These are phyloP conservation scores for Channa striata DNA, from an alignment of 2,797 vertebrate genomes.

Conservation along the genomic window DNA sequence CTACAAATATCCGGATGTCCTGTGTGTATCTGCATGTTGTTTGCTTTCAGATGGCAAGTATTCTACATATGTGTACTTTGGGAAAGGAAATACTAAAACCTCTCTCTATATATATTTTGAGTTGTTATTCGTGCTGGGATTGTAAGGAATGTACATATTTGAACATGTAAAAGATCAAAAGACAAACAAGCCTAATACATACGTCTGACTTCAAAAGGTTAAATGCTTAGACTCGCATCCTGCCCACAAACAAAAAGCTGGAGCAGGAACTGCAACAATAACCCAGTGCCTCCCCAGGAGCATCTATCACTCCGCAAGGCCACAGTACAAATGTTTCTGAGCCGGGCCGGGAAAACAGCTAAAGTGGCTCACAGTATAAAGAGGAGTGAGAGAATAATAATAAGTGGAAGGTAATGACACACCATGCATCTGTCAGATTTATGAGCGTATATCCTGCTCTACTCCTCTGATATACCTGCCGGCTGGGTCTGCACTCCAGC, in stretches of 20 bases:
- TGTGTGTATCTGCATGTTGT: background rate
- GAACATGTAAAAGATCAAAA: background rate
- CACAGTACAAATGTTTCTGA: conserved; percentile 70
- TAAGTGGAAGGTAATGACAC: conserved; percentile 77
- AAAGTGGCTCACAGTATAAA: conserved; percentile 65
- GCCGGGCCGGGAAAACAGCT: conserved; percentile 42
- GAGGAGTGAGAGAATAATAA: conserved; percentile 72
- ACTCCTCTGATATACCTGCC: conserved; percentile 58
- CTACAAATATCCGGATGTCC: background rate
- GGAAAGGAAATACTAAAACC: too few relatives aligned
- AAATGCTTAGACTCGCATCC: conserved; percentile 37
- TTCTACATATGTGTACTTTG: background rate
- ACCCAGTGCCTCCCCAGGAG: conserved; percentile 46
- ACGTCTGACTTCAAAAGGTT: conserved; percentile 27
- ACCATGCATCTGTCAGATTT: conserved; percentile 77
- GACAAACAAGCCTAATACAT: conserved; percentile 10
- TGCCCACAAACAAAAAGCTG: conserved; percentile 51
- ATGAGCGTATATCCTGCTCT: conserved; percentile 55
- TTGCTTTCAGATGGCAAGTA: background rate
- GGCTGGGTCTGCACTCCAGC: conserved; percentile 41
- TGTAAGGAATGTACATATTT: background rate
- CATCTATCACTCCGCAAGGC: conserved; percentile 71
- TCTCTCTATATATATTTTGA: conserved; percentile 3
- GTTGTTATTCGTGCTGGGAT: background rate
- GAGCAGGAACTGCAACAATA: conserved; percentile 53